Evolutionary conservation across 1,140 invertebrate species (phyloP).

Genomic region (Elysia chlorotica): DNA sequence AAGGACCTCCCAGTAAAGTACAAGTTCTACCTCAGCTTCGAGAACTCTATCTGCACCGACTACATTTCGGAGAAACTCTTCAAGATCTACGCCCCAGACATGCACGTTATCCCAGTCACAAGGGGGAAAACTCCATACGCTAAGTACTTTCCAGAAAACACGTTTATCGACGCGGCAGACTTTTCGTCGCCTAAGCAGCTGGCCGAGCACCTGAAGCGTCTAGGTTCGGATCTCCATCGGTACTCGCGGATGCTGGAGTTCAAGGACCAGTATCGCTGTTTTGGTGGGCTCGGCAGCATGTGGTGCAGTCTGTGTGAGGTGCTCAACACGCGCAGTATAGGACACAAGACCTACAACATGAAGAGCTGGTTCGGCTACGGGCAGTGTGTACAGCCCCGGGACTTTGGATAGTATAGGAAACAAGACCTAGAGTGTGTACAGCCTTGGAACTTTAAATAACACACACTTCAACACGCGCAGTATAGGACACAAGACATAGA

Average conservation of each 20-base stretch:
- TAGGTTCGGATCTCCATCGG: slow-evolving; percentile 11
- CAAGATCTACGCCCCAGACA: background rate
- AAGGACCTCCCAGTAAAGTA: slow-evolving; percentile 75
- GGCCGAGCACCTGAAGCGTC: slow-evolving; percentile 78
- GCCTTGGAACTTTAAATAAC: too few species aligned
- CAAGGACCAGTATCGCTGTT: too few species aligned
- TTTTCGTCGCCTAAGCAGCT: slow-evolving; percentile 84
- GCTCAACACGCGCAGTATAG: too few species aligned
- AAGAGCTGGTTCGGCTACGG: too few species aligned
- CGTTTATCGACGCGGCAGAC: slow-evolving; percentile 90
- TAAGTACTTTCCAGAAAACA: slow-evolving; percentile 66
- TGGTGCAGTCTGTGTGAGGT: too few species aligned
- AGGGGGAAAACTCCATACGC: slow-evolving; percentile 62
- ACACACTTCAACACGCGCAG: too few species aligned
- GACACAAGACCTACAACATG: too few species aligned
- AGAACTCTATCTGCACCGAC: slow-evolving; percentile 58
- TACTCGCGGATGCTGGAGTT: slow-evolving; percentile 5
- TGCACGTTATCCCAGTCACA: slow-evolving; percentile 36
- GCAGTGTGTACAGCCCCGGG: too few species aligned
- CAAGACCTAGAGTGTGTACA: too few species aligned
- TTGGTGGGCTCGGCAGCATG: too few species aligned
- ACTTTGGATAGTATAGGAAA: too few species aligned
- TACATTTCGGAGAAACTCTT: slow-evolving; percentile 65
- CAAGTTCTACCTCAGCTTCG: slow-evolving; percentile 94
- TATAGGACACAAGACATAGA: too few species aligned